Conservation (phyloP, 1,140 invertebrate species). For the Halictus rubicundus region DNA sequence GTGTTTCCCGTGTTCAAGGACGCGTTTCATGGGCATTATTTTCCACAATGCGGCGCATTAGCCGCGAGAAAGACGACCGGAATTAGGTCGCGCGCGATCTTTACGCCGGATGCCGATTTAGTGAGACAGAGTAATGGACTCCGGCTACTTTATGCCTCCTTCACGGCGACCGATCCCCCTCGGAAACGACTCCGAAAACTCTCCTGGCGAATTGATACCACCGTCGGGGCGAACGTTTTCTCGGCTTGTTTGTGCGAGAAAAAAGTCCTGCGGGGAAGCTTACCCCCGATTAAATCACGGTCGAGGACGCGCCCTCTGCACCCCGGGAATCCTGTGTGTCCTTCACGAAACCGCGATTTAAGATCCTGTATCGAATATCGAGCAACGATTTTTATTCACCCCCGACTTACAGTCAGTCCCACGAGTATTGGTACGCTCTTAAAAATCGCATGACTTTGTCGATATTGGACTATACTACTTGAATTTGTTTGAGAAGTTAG, state of each 20-base stretch:
- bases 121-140: constrained; percentile 58
- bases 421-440: too few relatives aligned
- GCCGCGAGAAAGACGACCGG: constrained; percentile 51
- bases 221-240: constrained; percentile 47
- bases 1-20: constrained; percentile 26
- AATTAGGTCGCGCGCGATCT: constrained; percentile 59
- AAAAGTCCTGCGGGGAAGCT: constrained; percentile 44
- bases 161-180: constrained; percentile 42
- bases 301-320: neutral
- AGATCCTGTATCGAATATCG: neutral
- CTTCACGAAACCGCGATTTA: neutral
- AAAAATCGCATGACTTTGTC: too few relatives aligned
- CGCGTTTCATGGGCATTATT: constrained; percentile 47
- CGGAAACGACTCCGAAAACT: constrained; percentile 37
- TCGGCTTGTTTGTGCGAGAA: constrained; percentile 36
- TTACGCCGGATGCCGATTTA: constrained; percentile 52
- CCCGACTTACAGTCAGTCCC: too few relatives aligned
- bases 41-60: constrained; percentile 58
- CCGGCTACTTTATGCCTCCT: constrained; percentile 53
- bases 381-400: neutral
- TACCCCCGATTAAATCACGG: constrained; percentile 21
- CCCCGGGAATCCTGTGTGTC: constrained; percentile 3
- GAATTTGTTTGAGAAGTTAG: too few relatives aligned
- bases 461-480: too few relatives aligned
- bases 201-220: constrained; percentile 43